These are phyloP conservation scores for Spea multiplicata DNA, from an alignment of 2,113 vertebrate genomes.

Conservation along the genomic window DNA sequence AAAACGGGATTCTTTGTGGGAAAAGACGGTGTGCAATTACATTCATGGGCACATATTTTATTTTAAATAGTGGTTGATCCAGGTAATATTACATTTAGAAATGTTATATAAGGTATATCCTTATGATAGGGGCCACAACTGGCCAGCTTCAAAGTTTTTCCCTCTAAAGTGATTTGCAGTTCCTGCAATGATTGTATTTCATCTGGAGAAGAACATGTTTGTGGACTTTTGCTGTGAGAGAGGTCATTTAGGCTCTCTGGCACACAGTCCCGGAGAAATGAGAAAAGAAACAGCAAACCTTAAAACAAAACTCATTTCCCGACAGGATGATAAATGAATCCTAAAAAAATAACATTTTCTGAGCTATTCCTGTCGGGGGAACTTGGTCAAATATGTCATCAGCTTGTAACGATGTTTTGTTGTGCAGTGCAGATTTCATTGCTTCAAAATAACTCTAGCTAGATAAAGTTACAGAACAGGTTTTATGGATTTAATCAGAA, in stretches of 20 bases:
- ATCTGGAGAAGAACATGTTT: slow-evolving; percentile 5
- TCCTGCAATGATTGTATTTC: slow-evolving; percentile 1
- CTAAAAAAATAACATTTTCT: slow-evolving; percentile 42
- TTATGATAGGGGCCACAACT: neutral
- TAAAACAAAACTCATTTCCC: slow-evolving; percentile 43
- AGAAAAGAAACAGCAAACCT: slow-evolving; percentile 19
- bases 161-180: slow-evolving; percentile 28
- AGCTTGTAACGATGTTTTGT: slow-evolving; percentile 40
- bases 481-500: too few relatives aligned
- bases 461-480: neutral
- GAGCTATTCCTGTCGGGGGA: slow-evolving; percentile 30
- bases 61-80: too few relatives aligned
- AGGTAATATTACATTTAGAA: too few relatives aligned
- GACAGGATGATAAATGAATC: slow-evolving; percentile 41
- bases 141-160: neutral
- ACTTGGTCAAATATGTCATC: slow-evolving; percentile 40
- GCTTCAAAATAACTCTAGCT: slow-evolving; percentile 25
- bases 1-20: too few relatives aligned
- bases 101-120: too few relatives aligned
- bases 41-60: too few relatives aligned
- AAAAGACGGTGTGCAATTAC: too few relatives aligned
- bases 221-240: slow-evolving; percentile 4
- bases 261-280: slow-evolving; percentile 18
- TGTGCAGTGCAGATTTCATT: slow-evolving; percentile 32
- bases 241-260: neutral